phyloP scores from a whole-genome alignment of 2,797 vertebrate genomes.

The Micrastur ruficollis region DNA sequence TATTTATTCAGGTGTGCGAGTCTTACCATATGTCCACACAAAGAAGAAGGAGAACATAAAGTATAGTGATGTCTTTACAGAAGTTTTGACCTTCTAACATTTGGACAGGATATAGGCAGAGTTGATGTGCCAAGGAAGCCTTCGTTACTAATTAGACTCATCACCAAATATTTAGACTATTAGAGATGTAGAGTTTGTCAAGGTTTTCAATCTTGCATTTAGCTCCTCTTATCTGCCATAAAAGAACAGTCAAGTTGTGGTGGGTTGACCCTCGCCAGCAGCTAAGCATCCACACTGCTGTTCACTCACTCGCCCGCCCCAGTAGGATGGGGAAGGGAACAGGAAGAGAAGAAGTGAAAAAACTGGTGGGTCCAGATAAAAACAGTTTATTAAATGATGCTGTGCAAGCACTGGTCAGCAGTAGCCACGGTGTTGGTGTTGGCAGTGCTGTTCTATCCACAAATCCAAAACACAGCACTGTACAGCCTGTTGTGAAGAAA shows the following conservation, averaged over 20 bases:
- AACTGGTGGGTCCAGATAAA: not conserved
- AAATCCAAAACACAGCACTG: not conserved
- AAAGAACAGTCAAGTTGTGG: not conserved
- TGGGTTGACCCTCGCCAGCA: not conserved
- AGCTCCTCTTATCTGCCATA: not conserved
- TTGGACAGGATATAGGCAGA: not conserved
- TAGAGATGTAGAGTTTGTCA: not conserved
- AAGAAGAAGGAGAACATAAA: not conserved
- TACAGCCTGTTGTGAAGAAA: not conserved
- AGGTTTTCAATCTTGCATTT: not conserved
- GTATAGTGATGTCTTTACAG: not conserved
- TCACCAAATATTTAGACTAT: not conserved
- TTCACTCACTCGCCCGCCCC: no score
- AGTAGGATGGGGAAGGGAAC: not conserved
- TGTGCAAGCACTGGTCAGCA: not conserved
- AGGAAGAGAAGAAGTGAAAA: not conserved
- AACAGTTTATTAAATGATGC: not conserved
- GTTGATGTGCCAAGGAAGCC: not conserved
- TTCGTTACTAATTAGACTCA: not conserved
- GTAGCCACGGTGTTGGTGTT: not conserved
- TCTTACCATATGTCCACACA: not conserved
- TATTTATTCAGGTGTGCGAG: not conserved
- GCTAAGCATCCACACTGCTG: not conserved
- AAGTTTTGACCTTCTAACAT: not conserved
- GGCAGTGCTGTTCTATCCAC: not conserved